Evolutionary conservation across 2,888 invertebrate species (phyloP).

Genomic region (Polymixis lichenea): DNA sequence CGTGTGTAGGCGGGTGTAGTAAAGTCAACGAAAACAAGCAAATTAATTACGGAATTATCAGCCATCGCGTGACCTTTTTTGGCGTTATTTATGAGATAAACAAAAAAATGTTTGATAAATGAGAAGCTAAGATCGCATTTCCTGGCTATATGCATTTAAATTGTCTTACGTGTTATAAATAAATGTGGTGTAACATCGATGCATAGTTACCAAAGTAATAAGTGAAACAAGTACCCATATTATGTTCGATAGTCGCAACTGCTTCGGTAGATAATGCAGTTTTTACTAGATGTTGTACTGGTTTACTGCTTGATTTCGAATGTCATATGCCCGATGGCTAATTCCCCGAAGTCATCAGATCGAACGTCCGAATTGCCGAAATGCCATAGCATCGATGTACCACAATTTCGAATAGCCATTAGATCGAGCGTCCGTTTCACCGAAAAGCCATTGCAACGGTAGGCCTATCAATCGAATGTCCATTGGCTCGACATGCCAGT

Average conservation of each 20-base stretch:
- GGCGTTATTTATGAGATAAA: conserved; percentile 36
- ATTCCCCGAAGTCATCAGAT: too few relatives aligned
- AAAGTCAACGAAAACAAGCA: conserved; percentile 40
- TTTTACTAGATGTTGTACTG: conserved; percentile 29
- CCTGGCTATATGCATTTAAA: not conserved
- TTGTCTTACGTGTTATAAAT: conserved; percentile 23
- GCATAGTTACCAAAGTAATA: not conserved
- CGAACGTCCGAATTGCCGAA: too few relatives aligned
- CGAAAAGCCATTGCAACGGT: too few relatives aligned
- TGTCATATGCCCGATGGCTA: too few relatives aligned
- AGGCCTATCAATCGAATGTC: too few relatives aligned
- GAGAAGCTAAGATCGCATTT: conserved; percentile 30
- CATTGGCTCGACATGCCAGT: too few relatives aligned
- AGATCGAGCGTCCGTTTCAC: too few relatives aligned
- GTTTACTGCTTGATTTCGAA: too few relatives aligned
- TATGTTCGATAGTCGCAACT: not conserved
- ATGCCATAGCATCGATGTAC: too few relatives aligned
- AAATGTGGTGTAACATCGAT: conserved; percentile 30
- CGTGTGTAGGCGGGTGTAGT: conserved; percentile 36
- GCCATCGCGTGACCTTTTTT: conserved; percentile 35
- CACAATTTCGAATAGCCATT: too few relatives aligned
- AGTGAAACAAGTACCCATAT: not conserved
- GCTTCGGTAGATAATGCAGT: conserved; percentile 12
- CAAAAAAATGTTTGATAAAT: conserved; percentile 7
- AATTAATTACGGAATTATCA: conserved; percentile 40